Evolutionary conservation across 2,888 invertebrate genomes (phyloP).

Genomic region (Choreutis nemorana): DNA sequence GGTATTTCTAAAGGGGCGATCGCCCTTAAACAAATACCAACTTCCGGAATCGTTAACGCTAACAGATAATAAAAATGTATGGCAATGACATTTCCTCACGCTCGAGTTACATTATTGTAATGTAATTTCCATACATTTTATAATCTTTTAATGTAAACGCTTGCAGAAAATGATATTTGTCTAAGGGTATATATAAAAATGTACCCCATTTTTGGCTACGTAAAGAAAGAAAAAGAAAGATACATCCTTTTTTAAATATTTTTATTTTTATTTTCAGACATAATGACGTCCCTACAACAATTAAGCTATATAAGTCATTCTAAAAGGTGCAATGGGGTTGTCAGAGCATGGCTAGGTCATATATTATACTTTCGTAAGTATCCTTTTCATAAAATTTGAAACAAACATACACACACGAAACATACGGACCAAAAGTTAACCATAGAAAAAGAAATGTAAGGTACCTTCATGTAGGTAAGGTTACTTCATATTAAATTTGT

Average conservation of each 20-base stretch:
- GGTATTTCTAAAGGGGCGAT: no score
- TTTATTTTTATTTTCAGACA: constrained; percentile 38
- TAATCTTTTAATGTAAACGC: no score
- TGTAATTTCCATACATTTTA: no score
- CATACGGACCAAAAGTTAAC: not conserved
- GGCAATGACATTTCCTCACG: no score
- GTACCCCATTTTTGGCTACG: not conserved
- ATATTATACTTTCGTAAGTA: constrained; percentile 29
- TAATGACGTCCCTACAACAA: constrained; percentile 32
- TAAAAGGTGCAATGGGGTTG: constrained; percentile 27
- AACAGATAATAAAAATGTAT: no score
- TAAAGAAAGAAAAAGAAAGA: not conserved
- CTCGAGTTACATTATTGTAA: no score
- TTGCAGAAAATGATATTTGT: no score
- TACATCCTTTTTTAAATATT: no score
- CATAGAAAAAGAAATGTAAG: not conserved
- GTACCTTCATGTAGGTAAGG: not conserved
- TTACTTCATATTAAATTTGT: constrained; percentile 5
- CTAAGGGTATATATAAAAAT: no score
- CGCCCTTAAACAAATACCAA: no score
- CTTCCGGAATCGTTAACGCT: no score
- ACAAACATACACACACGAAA: not conserved
- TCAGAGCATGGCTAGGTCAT: constrained; percentile 38
- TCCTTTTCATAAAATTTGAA: not conserved
- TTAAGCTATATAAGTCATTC: constrained; percentile 32